Evolutionary conservation across 2,113 vertebrate species (phyloP).

Genomic region (Psittacula cyanocephala): DNA sequence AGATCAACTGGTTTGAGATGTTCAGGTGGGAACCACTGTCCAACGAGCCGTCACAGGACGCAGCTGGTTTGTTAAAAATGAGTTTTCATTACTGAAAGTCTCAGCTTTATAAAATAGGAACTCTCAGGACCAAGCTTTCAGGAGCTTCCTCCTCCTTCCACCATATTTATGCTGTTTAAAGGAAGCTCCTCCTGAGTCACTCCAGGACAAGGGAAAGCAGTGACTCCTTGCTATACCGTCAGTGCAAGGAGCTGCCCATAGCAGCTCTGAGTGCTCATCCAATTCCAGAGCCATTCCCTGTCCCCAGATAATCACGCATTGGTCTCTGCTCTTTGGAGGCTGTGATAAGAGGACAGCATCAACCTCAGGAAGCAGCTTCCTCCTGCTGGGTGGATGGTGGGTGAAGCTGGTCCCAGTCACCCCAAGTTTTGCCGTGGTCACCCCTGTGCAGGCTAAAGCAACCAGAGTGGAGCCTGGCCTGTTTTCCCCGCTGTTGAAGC

Average conservation of each 20-base stretch:
- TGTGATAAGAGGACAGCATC: not conserved
- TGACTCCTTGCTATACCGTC: not conserved
- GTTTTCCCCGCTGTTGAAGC: not conserved
- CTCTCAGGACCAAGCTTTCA: not conserved
- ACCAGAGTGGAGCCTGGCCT: not conserved
- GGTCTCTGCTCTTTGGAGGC: not conserved
- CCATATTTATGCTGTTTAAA: not conserved
- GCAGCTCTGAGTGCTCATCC: not conserved
- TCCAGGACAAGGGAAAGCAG: not conserved
- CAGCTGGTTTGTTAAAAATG: not conserved
- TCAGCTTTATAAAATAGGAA: not conserved
- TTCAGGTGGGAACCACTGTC: not conserved
- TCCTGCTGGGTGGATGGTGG: rapidly evolving
- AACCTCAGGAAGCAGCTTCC: not conserved
- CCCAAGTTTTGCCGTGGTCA: rapidly evolving
- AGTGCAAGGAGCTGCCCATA: not conserved
- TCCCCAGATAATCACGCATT: not conserved
- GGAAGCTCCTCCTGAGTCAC: not conserved
- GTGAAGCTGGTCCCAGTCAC: not conserved
- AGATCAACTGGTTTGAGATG: not conserved
- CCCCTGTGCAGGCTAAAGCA: not conserved
- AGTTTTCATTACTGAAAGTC: not conserved
- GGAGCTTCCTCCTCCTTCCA: not conserved
- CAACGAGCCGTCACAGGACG: not conserved
- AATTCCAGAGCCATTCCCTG: rapidly evolving